Evolutionary conservation across 2,888 invertebrate species (phyloP), one percentile per base, ranked within the genome.

Genomic region (Hyles lineata): DNA sequence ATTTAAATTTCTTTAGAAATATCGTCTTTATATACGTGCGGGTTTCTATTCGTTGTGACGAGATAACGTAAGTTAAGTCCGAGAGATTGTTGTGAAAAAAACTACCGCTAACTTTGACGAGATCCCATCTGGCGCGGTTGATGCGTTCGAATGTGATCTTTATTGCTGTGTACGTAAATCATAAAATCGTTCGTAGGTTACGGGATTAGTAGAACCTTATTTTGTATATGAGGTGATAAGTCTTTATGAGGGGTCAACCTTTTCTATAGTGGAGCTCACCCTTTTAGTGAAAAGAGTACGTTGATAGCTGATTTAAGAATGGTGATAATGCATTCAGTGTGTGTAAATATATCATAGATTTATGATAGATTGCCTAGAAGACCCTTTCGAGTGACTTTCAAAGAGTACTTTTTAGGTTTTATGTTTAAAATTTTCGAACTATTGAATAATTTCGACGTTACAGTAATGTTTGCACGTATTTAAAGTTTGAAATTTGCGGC

Each of bases 1-100:
- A 94, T 94, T 94, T 94, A 94, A 94, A 94, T 94, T 94, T 94
- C 94, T 94, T 94, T 94, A 94, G 94, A 94, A 94, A 94, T 94
- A 94, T 94, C 94, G 93, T 90, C 91, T 90, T 94, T 94, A 94
- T 94, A 86, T 93, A 93, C 93, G 94, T 93, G 92, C 92, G 93
- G 93, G 94, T 92, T 92, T 92, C 92, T 92, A 94, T 94, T 94
- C 92, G 90, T 92, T 83, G 90, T 87, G 92, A 91, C 92, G 89
- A 93, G 94, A 94, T 94, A 94, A 94, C 93, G 92, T 93, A 93
- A 94, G 92, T 94, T 94, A 94, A 94, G 94, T 94, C 94, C 94
- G 90, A 94, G 91, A 93, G 94, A 93, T 93, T 93, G 94, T 94
- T 93, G 93, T 92, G 93, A 93, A 94, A 94, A 67, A 94, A 94